A percentile compares a stretch with the other conserved stretches of the same genome.
These are phyloP conservation scores for Ibycter americanus DNA, from an alignment of 2,797 vertebrate species.

Conservation along the genomic window DNA sequence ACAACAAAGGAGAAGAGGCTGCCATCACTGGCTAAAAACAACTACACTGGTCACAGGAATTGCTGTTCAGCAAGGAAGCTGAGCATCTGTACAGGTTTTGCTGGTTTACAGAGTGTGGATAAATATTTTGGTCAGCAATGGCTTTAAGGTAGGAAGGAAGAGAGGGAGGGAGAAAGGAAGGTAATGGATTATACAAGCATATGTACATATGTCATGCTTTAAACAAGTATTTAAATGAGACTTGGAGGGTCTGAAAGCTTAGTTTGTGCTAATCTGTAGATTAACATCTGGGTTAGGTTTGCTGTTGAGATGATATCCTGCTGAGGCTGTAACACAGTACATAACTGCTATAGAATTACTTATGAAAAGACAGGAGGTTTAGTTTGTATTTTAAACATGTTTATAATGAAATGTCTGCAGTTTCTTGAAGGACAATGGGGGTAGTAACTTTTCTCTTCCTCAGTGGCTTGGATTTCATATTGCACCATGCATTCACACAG, in stretches of 20 bases:
- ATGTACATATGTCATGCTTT: neutral
- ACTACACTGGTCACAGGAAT: neutral
- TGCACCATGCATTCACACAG: neutral
- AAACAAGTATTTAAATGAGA: neutral
- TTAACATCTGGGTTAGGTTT: neutral
- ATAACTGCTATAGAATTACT: neutral
- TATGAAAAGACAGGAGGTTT: neutral
- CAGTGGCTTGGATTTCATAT: neutral
- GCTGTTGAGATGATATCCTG: neutral
- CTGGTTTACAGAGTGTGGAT: neutral
- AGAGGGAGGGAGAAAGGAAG: neutral
- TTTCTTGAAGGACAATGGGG: neutral
- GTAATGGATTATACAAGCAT: neutral
- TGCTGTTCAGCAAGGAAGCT: neutral
- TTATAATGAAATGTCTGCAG: neutral
- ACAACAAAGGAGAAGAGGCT: neutral
- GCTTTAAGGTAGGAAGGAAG: neutral
- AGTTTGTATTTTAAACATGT: neutral
- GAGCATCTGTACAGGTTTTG: neutral
- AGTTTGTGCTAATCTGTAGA: neutral
- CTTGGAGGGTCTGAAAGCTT: neutral
- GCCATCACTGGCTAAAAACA: rapidly evolving
- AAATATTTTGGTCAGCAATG: neutral
- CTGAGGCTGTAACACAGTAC: neutral
- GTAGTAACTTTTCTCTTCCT: neutral